Evolutionary conservation across 2,797 vertebrate genomes (phyloP), one percentile per base, ranked within the genome.

Genomic region (Jordanella pulchra): DNA sequence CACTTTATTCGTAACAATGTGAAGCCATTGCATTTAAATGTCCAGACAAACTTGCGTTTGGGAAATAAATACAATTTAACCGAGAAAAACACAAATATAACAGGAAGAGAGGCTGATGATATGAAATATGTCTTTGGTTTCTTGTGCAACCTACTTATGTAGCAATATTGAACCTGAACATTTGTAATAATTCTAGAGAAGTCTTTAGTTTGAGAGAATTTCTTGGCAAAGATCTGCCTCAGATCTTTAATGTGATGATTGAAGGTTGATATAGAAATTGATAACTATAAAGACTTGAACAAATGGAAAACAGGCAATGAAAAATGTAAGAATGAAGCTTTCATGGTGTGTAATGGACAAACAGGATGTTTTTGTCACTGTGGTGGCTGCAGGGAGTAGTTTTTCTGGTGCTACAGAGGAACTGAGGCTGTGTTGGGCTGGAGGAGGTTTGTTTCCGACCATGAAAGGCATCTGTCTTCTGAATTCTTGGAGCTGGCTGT

Each of bases 261-360:
- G 35, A 14, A 5, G 6, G 15, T 5, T 39, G 23, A 23, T 32
- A 50, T 32, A n/a, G 28, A 58, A 21, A 77, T 42, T 35, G 3
- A 25, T 25, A 25, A 54, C 18, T 1, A 67, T 47, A 69, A 66
- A 45, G 65, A 65, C 47, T 71, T 25, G 12, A 64, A 42, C 77
- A 73, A 25, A 44, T 23, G 23, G 0, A 74, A 44, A 47, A 42
- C 44, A n/a, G 72, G 55, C 63, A 35, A 67, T 13, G 66, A 50
- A 0, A 54, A 61, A 28, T 18, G 55, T 54, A 69, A 65, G 30
- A 0, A 4, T 28, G 2, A 53, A 15, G 1, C 7, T n/a, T 32
- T 39, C 86, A 90, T 21, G 89, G 87, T 11, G 80, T 89, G 80
- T 90, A 93, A 79, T 89, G 86, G 44, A 92, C 91, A 25, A 89